A percentile compares a stretch with the other conserved stretches of the same genome.
Conservation (phyloP, 1,140 invertebrate genomes). For the Vollenhovia emeryi region DNA sequence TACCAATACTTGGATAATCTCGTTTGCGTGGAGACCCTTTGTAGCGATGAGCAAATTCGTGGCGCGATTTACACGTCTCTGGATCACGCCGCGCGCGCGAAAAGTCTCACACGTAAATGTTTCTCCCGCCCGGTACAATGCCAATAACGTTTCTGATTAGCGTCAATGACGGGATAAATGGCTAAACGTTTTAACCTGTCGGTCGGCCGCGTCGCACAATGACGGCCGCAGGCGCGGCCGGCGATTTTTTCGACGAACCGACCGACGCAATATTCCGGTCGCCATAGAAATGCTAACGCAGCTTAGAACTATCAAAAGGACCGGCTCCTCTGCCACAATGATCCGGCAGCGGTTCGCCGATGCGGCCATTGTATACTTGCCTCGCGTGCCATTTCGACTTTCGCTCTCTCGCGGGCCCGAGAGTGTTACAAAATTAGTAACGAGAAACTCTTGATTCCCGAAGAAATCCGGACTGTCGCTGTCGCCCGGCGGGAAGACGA, state of each 20-base stretch:
- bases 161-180: slow-evolving; percentile 72
- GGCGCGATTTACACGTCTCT: slow-evolving; percentile 50
- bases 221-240: slow-evolving; percentile 51
- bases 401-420: slow-evolving; percentile 33
- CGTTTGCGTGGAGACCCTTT: slow-evolving; percentile 17
- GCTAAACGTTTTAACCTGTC: slow-evolving; percentile 67
- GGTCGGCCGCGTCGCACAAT: slow-evolving; percentile 62
- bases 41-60: slow-evolving; percentile 45
- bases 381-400: slow-evolving; percentile 64
- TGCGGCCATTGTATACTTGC: slow-evolving; percentile 49
- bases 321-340: slow-evolving; percentile 66
- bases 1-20: slow-evolving; percentile 10
- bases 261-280: slow-evolving; percentile 62
- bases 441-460: slow-evolving; percentile 47
- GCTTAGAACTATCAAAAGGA: slow-evolving; percentile 71
- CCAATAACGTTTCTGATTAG: slow-evolving; percentile 65
- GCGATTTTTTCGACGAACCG: slow-evolving; percentile 63
- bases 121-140: slow-evolving; percentile 3
- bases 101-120: slow-evolving; percentile 7
- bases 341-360: slow-evolving; percentile 50
- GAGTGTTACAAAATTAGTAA: slow-evolving; percentile 62
- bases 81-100: slow-evolving; percentile 9
- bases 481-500: not conserved
- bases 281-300: slow-evolving; percentile 74
- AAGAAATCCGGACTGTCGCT: slow-evolving; percentile 44